Evolutionary conservation across 2,797 vertebrate species (phyloP), one percentile per base, ranked within the genome.

Genomic region (Sebastes cheni): DNA sequence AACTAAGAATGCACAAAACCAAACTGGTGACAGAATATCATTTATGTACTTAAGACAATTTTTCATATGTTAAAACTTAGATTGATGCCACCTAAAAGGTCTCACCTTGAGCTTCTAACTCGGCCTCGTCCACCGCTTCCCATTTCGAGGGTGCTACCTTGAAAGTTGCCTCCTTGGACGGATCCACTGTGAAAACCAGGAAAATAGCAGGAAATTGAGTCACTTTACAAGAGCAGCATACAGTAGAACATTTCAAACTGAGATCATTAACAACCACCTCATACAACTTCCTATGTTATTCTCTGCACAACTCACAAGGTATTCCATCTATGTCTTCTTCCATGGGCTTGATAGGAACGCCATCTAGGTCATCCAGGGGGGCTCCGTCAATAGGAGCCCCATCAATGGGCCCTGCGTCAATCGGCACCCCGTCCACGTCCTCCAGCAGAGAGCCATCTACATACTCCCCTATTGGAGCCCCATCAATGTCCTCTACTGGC

Each of bases 141-240:
- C 98, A 99, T 87, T 99, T 99, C 0, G 98, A 99, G 9, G 98
- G 98, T 1, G 98, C 98, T 74, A 99, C 97, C 93, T 99, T 99
- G 93, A 99, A 99, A 77, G 97, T 96, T 2, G 97, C 95, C 60
- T 97, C 97, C 86, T 98, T 99, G 6, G 96, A 87, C 0, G 95
- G 92, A 93, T 98, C 98, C 90, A 97, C 98, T 98, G 59, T 73
- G 85, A 76, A 67, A 59, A 70, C 8, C 30, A 58, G 4, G 10
- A 46, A 81, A 67, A 62, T 1, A 64, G 74, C 7, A 67, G 68
- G 85, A 81, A 25, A 32, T 72, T 18, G 3, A 77, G 29, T 56
- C 25, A 36, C 5, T 22, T 1, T 3, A 18, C 14, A 64, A 4
- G 1, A n/a, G 29, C 18, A 23, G 50, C 25, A 54, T 12, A 27